A percentile compares a stretch with the other conserved stretches of the same genome.
phyloP scores from a whole-genome alignment of 2,113 vertebrate genomes.

The Myotis davidii region DNA sequence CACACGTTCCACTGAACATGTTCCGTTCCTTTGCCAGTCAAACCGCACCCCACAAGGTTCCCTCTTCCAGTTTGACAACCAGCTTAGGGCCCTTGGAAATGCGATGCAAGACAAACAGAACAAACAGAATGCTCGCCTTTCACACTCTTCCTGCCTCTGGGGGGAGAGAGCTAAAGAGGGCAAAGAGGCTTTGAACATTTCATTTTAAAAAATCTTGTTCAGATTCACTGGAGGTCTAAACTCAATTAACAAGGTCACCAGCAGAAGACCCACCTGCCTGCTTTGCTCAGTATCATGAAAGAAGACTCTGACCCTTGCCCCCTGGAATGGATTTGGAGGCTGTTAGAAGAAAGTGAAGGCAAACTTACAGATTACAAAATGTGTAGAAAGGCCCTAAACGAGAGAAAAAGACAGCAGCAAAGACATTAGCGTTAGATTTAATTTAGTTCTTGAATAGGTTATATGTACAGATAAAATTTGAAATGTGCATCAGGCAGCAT shows the following conservation, averaged over 20 bases:
- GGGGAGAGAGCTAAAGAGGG: background rate
- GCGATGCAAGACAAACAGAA: constrained; percentile 19
- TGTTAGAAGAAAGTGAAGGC: background rate
- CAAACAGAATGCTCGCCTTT: constrained; percentile 38
- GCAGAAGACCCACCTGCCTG: constrained; percentile 36
- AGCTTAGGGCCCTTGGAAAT: background rate
- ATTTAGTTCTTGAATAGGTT: background rate
- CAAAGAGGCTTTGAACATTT: constrained; percentile 53
- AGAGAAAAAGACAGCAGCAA: background rate
- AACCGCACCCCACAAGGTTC: background rate
- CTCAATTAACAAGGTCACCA: constrained; percentile 66
- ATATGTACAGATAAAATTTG: background rate
- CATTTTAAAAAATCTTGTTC: constrained; percentile 27
- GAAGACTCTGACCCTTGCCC: constrained; percentile 21
- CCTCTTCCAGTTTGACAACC: background rate
- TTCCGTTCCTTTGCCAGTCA: background rate
- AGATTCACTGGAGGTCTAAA: constrained; percentile 64
- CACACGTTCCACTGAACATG: background rate
- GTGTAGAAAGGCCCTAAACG: background rate
- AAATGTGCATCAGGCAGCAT: background rate
- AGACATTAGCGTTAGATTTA: background rate
- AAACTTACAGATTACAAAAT: background rate
- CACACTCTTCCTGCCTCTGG: background rate
- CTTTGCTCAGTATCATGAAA: constrained; percentile 42
- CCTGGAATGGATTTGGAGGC: background rate